Base-by-base conservation (phyloP, 2,113 vertebrate genomes). In the Podocnemis expansa region DNA sequence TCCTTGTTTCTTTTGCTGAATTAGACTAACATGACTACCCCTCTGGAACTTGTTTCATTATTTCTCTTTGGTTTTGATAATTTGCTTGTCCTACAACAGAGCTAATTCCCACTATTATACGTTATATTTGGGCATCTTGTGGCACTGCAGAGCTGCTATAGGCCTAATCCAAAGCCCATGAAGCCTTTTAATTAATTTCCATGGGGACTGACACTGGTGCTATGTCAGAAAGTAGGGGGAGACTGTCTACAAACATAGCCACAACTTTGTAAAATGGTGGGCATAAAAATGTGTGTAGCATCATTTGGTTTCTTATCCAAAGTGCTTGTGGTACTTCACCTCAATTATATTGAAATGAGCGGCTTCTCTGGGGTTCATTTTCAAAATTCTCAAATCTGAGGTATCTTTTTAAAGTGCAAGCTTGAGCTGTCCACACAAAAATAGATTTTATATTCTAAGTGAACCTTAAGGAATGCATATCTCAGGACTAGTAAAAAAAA, bases 401-500 rank as follows among this genome's bases (percentile, higher is more conserved):
- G 52, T 10, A 10, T 41, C 29, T 55, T 52, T 45, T 45, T 8
- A 47, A 47, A 47, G 10, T 85, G 22, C 79, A 45, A 5, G 8
- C 78, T 16, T 90, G 11, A 70, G 34, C 67, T 60, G 55, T 51
- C 63, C 38, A 73, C 51, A 38, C 52, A n/a, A 75, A 89, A 27
- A 17, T 9, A 73, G 55, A 21, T 84, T 88, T 94, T 95, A 56
- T 95, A 80, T 95, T 45, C 51, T 54, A 87, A 84, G 45, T 86
- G 89, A 96, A 92, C 78, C 63, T 96, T 80, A 76, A 95, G 95
- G 80, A 91, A 95, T 93, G 55, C 79, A 73, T 49, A 49, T n/a
- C 60, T 92, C 8, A 82, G 88, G 47, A 78, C 80, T 94, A 92
- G 84, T 92, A 90, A 88, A 89, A 90, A 55, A 82, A 90, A 88